Evolutionary conservation across 2,797 vertebrate genomes (phyloP).

Genomic region (Glyptemys insculpta): DNA sequence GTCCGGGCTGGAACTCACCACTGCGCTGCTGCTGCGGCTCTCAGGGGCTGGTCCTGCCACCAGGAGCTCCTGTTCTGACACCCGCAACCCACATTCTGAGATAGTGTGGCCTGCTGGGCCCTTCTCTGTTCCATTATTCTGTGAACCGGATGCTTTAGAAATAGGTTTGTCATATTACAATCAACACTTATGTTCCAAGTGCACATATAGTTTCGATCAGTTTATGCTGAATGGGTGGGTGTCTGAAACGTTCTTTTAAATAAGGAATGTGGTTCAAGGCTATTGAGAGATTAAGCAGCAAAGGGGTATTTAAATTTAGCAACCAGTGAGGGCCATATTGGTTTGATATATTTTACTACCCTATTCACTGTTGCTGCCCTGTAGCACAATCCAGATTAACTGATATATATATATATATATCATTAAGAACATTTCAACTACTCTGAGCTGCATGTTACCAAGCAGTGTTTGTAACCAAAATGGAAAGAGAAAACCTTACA

Average conservation of each 20-base stretch:
- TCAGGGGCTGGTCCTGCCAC: too few relatives aligned
- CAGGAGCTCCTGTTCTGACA: too few relatives aligned
- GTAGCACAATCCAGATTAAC: not conserved
- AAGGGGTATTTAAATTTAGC: not conserved
- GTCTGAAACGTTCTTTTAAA: not conserved
- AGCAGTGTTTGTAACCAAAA: not conserved
- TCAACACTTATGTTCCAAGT: not conserved
- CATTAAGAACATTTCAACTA: not conserved
- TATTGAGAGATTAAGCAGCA: not conserved
- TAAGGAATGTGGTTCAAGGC: not conserved
- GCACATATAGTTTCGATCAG: not conserved
- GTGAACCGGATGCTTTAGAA: not conserved
- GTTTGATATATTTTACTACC: not conserved
- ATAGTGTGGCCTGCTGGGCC: not conserved
- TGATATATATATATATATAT: fast-evolving
- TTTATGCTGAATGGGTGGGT: not conserved
- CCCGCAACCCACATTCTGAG: not conserved
- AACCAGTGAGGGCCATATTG: not conserved
- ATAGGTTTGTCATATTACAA: not conserved
- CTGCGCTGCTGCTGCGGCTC: too few relatives aligned
- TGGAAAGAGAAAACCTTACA: not conserved
- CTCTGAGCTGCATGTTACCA: not conserved
- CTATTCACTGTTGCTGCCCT: not conserved
- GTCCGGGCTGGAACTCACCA: too few relatives aligned
- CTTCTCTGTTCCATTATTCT: not conserved